Evolutionary conservation across 2,888 invertebrate species (phyloP).

Genomic region (Amphipoea lucens): DNA sequence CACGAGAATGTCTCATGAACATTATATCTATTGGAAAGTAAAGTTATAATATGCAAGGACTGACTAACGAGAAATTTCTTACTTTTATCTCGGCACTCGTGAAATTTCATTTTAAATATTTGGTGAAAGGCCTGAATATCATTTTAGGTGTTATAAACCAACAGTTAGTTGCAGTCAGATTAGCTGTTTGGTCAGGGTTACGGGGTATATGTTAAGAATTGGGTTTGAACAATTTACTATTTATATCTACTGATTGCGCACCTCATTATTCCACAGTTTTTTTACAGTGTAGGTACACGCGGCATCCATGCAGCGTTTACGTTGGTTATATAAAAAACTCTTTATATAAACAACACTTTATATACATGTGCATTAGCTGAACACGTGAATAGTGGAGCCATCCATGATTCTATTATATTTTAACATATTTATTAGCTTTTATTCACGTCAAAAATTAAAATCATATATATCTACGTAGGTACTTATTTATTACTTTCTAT

Average conservation of each 20-base stretch:
- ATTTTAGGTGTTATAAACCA: background rate
- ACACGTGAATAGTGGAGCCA: background rate
- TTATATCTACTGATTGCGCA: background rate
- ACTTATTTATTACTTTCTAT: background rate
- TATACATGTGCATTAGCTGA: no score
- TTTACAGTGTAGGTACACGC: background rate
- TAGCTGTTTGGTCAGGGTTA: background rate
- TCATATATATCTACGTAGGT: background rate
- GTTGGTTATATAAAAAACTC: background rate
- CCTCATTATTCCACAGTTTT: background rate
- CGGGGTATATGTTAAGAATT: no score
- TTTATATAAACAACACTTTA: background rate
- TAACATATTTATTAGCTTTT: background rate
- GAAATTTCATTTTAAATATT: background rate
- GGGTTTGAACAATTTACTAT: no score
- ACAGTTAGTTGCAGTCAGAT: background rate
- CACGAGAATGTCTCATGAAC: no score
- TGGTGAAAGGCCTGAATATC: background rate
- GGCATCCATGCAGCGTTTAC: background rate
- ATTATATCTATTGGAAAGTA: background rate
- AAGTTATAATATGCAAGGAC: background rate
- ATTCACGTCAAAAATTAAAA: conserved; percentile 8
- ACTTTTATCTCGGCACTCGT: no score
- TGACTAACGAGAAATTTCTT: background rate
- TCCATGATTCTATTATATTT: background rate